Conservation (phyloP, 92 coral and sea anemone genomes). For the Porites cylindrica region DNA sequence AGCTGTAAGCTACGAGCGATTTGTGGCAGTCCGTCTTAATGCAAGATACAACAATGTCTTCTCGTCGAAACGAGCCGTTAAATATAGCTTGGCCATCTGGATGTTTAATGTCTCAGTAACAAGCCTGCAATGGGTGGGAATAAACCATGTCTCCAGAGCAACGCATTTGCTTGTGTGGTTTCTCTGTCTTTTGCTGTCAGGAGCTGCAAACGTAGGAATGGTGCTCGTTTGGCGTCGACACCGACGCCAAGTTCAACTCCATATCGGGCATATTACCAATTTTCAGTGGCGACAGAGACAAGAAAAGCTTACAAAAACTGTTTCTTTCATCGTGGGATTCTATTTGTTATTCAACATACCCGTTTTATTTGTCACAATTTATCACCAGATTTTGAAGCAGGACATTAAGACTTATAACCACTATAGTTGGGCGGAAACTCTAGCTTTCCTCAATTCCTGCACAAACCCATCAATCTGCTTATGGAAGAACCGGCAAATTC, state of each 20-base stretch:
- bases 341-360: conserved; percentile 70
- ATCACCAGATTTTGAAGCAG: conserved; percentile 48
- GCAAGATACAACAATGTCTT: conserved; percentile 63
- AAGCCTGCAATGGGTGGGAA: conserved; percentile 73
- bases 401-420: conserved; percentile 47
- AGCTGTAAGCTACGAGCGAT: conserved; percentile 86
- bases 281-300: conserved; percentile 16
- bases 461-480: conserved; percentile 78
- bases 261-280: background rate
- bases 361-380: conserved; percentile 58
- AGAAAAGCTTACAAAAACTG: conserved; percentile 54
- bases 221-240: conserved; percentile 55
- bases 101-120: conserved; percentile 55
- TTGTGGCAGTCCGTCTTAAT: conserved; percentile 68
- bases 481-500: conserved; percentile 55
- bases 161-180: conserved; percentile 66
- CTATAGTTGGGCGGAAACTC: conserved; percentile 77
- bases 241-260: background rate
- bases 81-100: conserved; percentile 65
- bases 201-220: conserved; percentile 37
- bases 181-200: conserved; percentile 55
- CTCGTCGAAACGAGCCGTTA: conserved; percentile 51
- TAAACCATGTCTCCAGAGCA: conserved; percentile 49
- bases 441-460: conserved; percentile 72
- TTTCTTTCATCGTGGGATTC: conserved; percentile 53